phyloP scores from a whole-genome alignment of 2,113 vertebrate genomes.

The Rhinopomastus cyanomelas region DNA sequence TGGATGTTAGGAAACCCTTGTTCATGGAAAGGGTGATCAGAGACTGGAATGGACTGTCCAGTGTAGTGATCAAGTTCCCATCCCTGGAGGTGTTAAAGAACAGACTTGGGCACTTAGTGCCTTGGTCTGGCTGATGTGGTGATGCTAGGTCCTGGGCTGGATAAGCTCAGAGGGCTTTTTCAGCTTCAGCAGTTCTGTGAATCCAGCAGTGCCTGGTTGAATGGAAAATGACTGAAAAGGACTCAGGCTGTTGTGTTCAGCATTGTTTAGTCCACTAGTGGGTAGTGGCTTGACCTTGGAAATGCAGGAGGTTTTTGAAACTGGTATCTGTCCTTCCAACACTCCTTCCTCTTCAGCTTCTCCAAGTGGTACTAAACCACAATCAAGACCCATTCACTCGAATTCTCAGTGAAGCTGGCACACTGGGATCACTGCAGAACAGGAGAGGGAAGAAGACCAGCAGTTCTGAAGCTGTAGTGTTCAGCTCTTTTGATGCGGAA shows the following conservation, averaged over 20 bases:
- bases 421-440: not conserved
- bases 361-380: not conserved
- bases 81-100: too few species aligned
- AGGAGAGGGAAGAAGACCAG: conserved; percentile 34
- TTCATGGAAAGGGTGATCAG: too few species aligned
- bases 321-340: not conserved
- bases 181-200: too few species aligned
- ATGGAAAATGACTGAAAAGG: not conserved
- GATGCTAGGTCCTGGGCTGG: too few species aligned
- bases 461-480: not conserved
- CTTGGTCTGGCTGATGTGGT: too few species aligned
- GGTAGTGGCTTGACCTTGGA: not conserved
- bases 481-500: not conserved
- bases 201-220: not conserved
- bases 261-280: not conserved
- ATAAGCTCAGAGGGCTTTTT: too few species aligned
- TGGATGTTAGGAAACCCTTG: too few species aligned
- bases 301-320: not conserved
- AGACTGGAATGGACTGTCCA: too few species aligned
- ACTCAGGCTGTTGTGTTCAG: not conserved
- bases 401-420: rapidly evolving
- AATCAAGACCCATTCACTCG: not conserved
- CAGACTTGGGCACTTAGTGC: too few species aligned
- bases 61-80: too few species aligned
- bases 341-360: not conserved